Evolutionary conservation across 2,113 vertebrate genomes (phyloP), one percentile per base, ranked within the genome.

Genomic region (Onychorhynchus coronatus): DNA sequence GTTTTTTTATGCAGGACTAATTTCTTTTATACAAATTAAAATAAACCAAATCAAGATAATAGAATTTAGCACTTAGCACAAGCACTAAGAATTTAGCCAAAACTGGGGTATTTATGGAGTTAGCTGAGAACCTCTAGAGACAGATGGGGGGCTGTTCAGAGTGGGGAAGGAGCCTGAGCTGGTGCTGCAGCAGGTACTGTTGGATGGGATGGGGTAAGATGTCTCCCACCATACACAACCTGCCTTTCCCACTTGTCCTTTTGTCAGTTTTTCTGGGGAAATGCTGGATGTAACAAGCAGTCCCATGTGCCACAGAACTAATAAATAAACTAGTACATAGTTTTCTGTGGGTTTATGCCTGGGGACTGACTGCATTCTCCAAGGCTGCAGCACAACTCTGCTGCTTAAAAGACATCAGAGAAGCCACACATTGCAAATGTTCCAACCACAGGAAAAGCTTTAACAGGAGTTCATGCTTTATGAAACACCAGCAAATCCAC

Each of bases 151-250:
- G 41, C 8, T 74, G 46, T 21, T 66, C 27, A 7, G 1, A 8
- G 50, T 8, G 5, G 1, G 11, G 31, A 81, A 37, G 55, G 67
- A 88, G 41, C 71, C 53, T 12, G 23, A 84, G 74, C 80, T 78
- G 25, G 22, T 79, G 47, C 4, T 9, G 11, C 53, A 68, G 39
- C 1, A 13, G 7, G 21, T 70, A 9, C 30, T 62, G 53, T 13
- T 5, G 8, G 15, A 15, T 52, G 33, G 59, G 31, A 27, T 4
- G 28, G 42, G n/a, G 23, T 59, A 59, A n/a, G 46, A 15, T 25
- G n/a, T 39, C 25, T 78, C 24, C 75, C 1, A 0, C 18, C 0
- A 0, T 7, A 5, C 2, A 1, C 28, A 77, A 18, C 59, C 21
- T 92, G 53, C 46, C 55, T n/a, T 58, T 84, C 14, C 22, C 6